A percentile compares a stretch with the other conserved stretches of the same genome.
phyloP scores from a whole-genome alignment of 2,113 vertebrate genomes.

The Ophiodon elongatus region DNA sequence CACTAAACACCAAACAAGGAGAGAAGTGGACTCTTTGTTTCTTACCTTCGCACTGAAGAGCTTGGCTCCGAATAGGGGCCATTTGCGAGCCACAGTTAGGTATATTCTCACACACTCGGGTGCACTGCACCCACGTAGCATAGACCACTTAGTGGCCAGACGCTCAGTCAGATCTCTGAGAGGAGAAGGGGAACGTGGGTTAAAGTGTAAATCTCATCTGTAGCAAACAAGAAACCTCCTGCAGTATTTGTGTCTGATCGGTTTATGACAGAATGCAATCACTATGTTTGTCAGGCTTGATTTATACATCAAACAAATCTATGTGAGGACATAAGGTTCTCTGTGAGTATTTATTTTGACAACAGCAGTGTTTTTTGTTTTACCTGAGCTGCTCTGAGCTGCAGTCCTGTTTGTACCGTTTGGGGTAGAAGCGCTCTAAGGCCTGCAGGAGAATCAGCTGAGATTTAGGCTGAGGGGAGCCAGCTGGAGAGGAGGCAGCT shows the following conservation, averaged over 20 bases:
- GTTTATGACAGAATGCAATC: not conserved
- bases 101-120: constrained; percentile 91
- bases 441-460: constrained; percentile 89
- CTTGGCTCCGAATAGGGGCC: constrained; percentile 91
- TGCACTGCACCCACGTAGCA: constrained; percentile 87
- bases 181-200: not conserved
- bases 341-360: not conserved
- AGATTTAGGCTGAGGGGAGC: constrained; percentile 84
- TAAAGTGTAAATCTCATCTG: not conserved
- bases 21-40: not conserved
- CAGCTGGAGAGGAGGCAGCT: constrained; percentile 75
- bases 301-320: constrained; percentile 5
- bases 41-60: constrained; percentile 90
- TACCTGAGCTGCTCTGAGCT: constrained; percentile 88
- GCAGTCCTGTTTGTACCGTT: constrained; percentile 88
- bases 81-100: constrained; percentile 90
- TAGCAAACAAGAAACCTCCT: not conserved
- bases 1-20: not conserved
- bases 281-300: not conserved
- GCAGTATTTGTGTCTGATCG: not conserved
- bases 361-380: constrained; percentile 12
- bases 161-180: constrained; percentile 87
- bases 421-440: constrained; percentile 91
- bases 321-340: not conserved
- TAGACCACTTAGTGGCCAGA: constrained; percentile 88